Base-by-base conservation (phyloP, 2,888 invertebrate species). In the Rhynchonema sp. region DNA sequence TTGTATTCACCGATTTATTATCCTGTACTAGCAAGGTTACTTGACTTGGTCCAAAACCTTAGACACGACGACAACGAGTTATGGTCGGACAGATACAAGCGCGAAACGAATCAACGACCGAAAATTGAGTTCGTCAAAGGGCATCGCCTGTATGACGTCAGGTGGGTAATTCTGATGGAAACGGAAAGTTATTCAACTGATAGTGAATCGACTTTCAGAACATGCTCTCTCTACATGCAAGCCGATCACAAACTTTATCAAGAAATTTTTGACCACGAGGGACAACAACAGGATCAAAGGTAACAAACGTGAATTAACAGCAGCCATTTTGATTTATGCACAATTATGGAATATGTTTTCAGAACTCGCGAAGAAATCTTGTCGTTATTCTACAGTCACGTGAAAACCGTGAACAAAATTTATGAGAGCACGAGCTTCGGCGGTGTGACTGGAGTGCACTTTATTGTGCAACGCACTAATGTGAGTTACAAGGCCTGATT, bases 201-300 rank as follows among this genome's bases (percentile, higher is more conserved):
- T 38, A 17, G 17, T 13, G 17, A 6, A 17, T 38, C 38, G 6
- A 17, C 17, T 54, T 55, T 13, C 27, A 56, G 56, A 9, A 57
- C 49, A 1, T 57, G 57, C 49, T 57, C 57, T 60, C 81, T 96
- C 65, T 94, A 86, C 76, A 88, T 98, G 76, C 92, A 96, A 78
- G 94, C 98, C 27, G 98, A 98, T 79, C 94, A 96, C 66, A 83
- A 91, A 67, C 86, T 98, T 74, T 98, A 94, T 90, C 82, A 85
- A 72, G 89, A 92, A 74, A 87, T 96, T 70, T 81, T 85, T 67
- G 85, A 87, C 62, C 66, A 70, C 61, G 67, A 72, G 62, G 69
- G 69, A 61, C 70, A 68, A 62, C 64, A 64, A 62, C 69, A 66
- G 67, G 20, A 60, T 28, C 29, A 55, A 9, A 53, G 54, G 54